These are phyloP conservation scores for Phenganax stokvisi DNA, from an alignment of 92 coral and sea anemone genomes.

Conservation along the genomic window DNA sequence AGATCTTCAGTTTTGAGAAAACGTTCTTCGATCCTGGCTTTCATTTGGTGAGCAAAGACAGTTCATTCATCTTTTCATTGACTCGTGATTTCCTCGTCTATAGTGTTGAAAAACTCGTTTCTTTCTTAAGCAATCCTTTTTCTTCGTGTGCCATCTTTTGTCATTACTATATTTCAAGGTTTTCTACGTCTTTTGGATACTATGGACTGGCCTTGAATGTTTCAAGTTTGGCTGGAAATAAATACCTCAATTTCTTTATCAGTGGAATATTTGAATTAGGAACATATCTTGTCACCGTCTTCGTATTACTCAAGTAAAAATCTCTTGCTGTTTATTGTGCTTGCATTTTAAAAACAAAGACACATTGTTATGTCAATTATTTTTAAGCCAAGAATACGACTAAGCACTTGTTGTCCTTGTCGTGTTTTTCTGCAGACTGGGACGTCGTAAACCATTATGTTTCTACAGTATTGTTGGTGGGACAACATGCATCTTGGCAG, in stretches of 20 bases:
- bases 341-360: too few relatives aligned
- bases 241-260: conserved; percentile 5
- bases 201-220: neutral
- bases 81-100: too few relatives aligned
- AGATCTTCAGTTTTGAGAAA: neutral
- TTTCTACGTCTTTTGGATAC: conserved; percentile 4
- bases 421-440: conserved; percentile 4
- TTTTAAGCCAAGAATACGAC: neutral
- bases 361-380: too few relatives aligned
- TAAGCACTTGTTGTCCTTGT: too few relatives aligned
- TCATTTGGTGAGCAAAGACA: conserved; percentile 1
- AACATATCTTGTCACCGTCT: too few relatives aligned
- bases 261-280: neutral
- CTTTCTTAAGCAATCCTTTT: too few relatives aligned
- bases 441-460: conserved; percentile 24
- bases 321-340: neutral
- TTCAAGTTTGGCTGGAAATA: conserved; percentile 14
- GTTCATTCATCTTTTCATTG: neutral
- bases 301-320: too few relatives aligned
- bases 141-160: too few relatives aligned
- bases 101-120: too few relatives aligned
- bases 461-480: conserved; percentile 20
- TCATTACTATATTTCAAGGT: neutral
- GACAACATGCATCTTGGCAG: conserved; percentile 7
- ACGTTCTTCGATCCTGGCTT: conserved; percentile 17